Base-by-base conservation (phyloP, 1,140 invertebrate species). In the Drosophila pseudoananassae region DNA sequence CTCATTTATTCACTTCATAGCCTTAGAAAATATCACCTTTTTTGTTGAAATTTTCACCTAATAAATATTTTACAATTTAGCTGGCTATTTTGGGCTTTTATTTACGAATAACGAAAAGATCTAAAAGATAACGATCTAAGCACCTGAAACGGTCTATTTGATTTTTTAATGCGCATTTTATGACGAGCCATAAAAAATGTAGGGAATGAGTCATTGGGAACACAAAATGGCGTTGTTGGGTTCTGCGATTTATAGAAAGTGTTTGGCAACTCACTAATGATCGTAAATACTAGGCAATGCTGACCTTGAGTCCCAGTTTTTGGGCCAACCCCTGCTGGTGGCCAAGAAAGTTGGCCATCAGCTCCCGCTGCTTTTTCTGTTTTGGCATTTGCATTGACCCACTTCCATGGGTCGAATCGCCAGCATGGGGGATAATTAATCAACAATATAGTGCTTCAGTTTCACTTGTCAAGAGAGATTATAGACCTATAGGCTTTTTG, bases 371-470 rank as follows among this genome's bases (percentile, higher is more conserved):
- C 56, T 52, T 74, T 27, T 27, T 27, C 56, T 17, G 46, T 31
- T 43, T 65, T 75, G 71, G 36, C 71, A 75, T 75, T 75, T 75
- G 71, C 52, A 74, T 52, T 75, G 71, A 74, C 71, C 71, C 60
- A 75, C 65, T 65, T 75, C 56, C 64, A 25, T 17, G 23, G 20
- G 12, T 17, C 65, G 56, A 70, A 61, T 49, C 25, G 46, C 10
- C 43, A 31, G 23, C 46, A 53, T 61, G 70, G 55, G 49, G 45
- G 47, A 74, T 76, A 83, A 85, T 85, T 88, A 85, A 85, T 85
- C 83, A 85, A 79, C 70, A 51, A 78, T 61, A 80, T 87, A 63
- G 81, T 77, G 81, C 78, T 85, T 68, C 66, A 69, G 57, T 76
- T 78, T 78, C 74, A 54, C 57, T 74, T 50, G 58, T 12, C 49